phyloP scores from a whole-genome alignment of 2,797 vertebrate genomes.

The Schizopygopsis pylzovi region DNA sequence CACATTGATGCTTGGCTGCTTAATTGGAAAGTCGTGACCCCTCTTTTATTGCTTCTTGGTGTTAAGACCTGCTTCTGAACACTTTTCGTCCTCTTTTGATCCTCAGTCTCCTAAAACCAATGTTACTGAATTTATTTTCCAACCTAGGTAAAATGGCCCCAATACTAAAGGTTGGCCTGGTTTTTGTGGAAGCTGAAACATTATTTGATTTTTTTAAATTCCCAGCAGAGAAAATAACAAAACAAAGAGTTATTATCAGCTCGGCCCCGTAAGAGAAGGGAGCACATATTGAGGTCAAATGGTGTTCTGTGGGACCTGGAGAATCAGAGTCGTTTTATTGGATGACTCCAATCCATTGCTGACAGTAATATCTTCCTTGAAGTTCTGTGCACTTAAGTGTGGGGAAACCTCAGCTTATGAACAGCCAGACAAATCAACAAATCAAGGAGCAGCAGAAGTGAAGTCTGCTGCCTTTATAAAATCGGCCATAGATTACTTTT shows the following conservation, averaged over 20 bases:
- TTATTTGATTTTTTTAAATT: neutral
- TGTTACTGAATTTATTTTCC: slow-evolving; percentile 36
- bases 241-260: slow-evolving; percentile 36
- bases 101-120: slow-evolving; percentile 5
- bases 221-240: slow-evolving; percentile 43
- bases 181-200: slow-evolving; percentile 32
- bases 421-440: slow-evolving; percentile 1
- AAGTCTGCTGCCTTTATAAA: neutral
- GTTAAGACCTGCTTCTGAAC: slow-evolving; percentile 16
- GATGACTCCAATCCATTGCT: slow-evolving; percentile 35
- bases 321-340: slow-evolving; percentile 41
- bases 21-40: slow-evolving; percentile 20
- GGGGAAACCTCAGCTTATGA: slow-evolving; percentile 24
- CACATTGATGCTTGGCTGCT: neutral
- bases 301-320: slow-evolving; percentile 37
- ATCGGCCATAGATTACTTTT: neutral
- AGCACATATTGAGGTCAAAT: slow-evolving; percentile 49
- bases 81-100: slow-evolving; percentile 1
- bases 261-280: neutral
- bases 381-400: slow-evolving; percentile 5
- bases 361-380: slow-evolving; percentile 43
- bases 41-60: neutral
- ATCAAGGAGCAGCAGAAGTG: slow-evolving; percentile 9
- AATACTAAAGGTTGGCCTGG: slow-evolving; percentile 39
- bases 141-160: slow-evolving; percentile 17